Evolutionary conservation across 1,140 invertebrate species (phyloP).

Genomic region (Panulirus ornatus): DNA sequence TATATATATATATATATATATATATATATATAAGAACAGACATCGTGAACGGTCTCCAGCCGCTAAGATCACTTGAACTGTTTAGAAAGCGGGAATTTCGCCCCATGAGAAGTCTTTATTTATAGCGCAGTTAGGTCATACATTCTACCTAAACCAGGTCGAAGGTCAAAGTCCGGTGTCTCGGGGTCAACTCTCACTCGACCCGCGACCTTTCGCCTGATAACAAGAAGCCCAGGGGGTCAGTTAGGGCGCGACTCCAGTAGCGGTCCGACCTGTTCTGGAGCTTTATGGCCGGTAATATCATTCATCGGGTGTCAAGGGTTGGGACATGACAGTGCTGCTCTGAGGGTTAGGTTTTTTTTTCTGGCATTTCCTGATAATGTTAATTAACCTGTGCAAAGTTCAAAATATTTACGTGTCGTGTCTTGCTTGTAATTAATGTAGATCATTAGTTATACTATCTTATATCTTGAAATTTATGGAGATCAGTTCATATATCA

Average conservation of each 20-base stretch:
- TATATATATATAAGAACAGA: too few species aligned
- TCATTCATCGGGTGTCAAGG: not conserved
- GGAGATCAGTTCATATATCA: too few species aligned
- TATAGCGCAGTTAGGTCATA: not conserved
- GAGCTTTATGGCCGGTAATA: not conserved
- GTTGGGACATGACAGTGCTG: too few species aligned
- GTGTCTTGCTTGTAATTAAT: too few species aligned
- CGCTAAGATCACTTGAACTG: too few species aligned
- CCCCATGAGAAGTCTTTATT: too few species aligned
- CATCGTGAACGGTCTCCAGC: too few species aligned
- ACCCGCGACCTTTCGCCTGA: constrained; percentile 19
- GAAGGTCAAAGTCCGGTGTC: constrained; percentile 6
- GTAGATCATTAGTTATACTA: too few species aligned
- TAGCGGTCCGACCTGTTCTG: not conserved
- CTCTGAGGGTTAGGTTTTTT: not conserved
- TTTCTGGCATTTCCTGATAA: not conserved
- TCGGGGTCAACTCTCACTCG: constrained; percentile 23
- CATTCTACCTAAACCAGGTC: constrained; percentile 16
- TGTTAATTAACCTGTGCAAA: too few species aligned
- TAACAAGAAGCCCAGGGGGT: constrained; percentile 29
- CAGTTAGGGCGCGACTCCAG: not conserved
- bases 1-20: not conserved
- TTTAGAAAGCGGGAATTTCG: too few species aligned
- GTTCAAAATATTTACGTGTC: too few species aligned
- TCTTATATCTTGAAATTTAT: too few species aligned